A percentile compares a stretch with the other conserved stretches of the same genome.
Evolutionary conservation across 2,797 vertebrate genomes (phyloP).

Genomic region (Selene dorsalis): DNA sequence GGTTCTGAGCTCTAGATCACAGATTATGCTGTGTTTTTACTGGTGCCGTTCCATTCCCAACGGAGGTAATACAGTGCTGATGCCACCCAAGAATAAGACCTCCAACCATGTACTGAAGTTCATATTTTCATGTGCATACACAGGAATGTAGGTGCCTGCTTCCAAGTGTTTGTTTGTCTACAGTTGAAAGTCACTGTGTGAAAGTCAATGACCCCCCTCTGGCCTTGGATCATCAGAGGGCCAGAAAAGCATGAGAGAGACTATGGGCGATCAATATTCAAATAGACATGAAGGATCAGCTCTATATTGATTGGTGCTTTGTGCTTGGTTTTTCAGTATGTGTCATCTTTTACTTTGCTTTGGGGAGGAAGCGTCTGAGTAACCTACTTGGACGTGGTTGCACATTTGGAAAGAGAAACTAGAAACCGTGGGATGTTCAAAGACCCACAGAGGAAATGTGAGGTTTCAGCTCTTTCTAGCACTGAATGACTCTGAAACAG

Average conservation of each 20-base stretch:
- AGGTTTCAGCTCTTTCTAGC: conserved; percentile 49
- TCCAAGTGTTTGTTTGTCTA: conserved; percentile 19
- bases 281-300: conserved; percentile 43
- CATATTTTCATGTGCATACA: background rate
- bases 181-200: conserved; percentile 54
- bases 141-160: background rate
- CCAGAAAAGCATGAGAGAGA: conserved; percentile 58
- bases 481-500: conserved; percentile 15
- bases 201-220: conserved; percentile 65
- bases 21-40: no score
- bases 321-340: conserved; percentile 14
- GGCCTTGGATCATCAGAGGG: conserved; percentile 54
- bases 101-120: background rate
- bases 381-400: conserved; percentile 32
- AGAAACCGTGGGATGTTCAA: conserved; percentile 39
- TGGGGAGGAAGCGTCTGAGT: conserved; percentile 33
- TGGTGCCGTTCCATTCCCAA: no score
- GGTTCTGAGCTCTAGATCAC: no score
- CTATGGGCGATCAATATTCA: conserved; percentile 61
- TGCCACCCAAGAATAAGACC: background rate
- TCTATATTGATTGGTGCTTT: conserved; percentile 48
- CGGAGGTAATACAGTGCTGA: no score
- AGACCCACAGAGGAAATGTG: conserved; percentile 40
- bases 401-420: conserved; percentile 15
- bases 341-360: conserved; percentile 54